Conservation (phyloP, 2,888 invertebrate genomes). For the Clitarchus hookeri region DNA sequence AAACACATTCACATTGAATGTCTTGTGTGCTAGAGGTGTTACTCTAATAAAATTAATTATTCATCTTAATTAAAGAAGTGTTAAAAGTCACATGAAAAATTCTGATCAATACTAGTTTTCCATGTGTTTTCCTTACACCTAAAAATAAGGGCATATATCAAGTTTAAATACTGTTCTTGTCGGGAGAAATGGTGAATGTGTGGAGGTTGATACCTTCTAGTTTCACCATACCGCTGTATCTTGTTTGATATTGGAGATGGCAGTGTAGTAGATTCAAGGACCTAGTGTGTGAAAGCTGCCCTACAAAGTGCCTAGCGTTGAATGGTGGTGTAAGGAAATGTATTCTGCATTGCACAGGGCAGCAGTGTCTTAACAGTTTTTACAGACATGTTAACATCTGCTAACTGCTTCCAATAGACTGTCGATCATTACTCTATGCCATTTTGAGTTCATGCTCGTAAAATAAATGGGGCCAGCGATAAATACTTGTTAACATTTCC, state of each 20-base stretch:
- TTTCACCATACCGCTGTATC: not conserved
- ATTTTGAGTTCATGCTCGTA: slow-evolving; percentile 1
- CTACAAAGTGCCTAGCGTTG: not conserved
- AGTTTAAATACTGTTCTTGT: not conserved
- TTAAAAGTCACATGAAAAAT: not conserved
- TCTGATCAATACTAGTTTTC: not conserved
- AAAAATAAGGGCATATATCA: not conserved
- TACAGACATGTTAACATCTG: not conserved
- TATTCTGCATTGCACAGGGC: not conserved
- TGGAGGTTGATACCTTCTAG: not conserved
- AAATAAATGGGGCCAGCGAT: slow-evolving; percentile 14
- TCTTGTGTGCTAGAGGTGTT: not conserved
- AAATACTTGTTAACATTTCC: slow-evolving; percentile 1
- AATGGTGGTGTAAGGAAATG: not conserved
- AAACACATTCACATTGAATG: not conserved
- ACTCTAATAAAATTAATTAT: not conserved
- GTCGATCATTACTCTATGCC: not conserved
- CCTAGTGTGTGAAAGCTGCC: not conserved
- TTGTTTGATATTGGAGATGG: not conserved
- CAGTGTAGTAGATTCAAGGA: not conserved
- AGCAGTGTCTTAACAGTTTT: not conserved
- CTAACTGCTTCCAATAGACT: not conserved
- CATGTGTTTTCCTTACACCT: not conserved
- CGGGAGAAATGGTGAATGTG: not conserved
- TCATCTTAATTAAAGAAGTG: not conserved